Base-by-base conservation (phyloP, 2,113 vertebrate species). In the Blennius ocellaris region DNA sequence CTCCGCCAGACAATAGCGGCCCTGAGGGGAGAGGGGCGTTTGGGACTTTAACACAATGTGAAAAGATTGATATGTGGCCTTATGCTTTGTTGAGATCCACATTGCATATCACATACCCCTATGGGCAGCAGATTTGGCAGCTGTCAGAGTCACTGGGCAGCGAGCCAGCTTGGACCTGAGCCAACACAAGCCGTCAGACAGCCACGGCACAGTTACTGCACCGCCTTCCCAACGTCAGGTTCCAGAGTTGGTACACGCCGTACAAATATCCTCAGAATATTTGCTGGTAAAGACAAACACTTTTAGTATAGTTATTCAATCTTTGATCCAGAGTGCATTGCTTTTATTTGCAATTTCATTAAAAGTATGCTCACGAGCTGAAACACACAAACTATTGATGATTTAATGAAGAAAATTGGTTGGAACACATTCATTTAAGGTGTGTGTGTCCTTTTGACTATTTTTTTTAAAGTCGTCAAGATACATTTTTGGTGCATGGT, bases 1-100 rank as follows among this genome's bases (percentile, higher is more conserved):
- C 51, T 38, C 14, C 17, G 43, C 12, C 60, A 73, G 69, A 81
- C 49, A 81, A 81, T 53, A 56, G 41, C 10, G 43, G 39, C 11
- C 75, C 3, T 0, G 51, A 44, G 56, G 41, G 65, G 64, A 79
- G 57, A 54, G 39, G 37, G 69, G 66, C 73, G 51, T 6, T 6
- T 59, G 67, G 60, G 69, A 54, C 49, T 71, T 58, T 15, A 63
- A 54, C 37, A 83, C 63, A 76, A 73, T 57, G 58, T 77, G 66
- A 56, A 57, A 56, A 78, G 69, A 83, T 61, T 81, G 78, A 83
- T 87, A 63, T 60, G 60, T 67, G 74, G 71, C 60, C 52, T 69
- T 58, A 15, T 74, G 81, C 67, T 80, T 74, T 78, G 73, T 82
- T 80, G n/a, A 66, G 60, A 68, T 73, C 66, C 51, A 44, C 54